These are phyloP conservation scores for Ichneumon xanthorius DNA, from an alignment of 2,888 invertebrate genomes.

Conservation along the genomic window DNA sequence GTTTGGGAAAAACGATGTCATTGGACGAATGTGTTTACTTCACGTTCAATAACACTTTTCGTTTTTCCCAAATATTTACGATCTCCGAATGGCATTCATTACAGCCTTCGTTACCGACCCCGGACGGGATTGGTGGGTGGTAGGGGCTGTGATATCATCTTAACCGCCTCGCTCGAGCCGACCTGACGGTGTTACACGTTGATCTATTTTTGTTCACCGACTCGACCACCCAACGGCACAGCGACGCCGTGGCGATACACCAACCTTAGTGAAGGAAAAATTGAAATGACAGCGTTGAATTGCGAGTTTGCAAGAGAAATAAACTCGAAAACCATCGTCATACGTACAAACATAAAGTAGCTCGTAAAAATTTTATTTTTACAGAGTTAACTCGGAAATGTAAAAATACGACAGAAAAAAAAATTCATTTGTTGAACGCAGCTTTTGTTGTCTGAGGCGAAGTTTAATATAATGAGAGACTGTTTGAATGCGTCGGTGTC, in stretches of 20 bases:
- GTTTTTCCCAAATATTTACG: background rate
- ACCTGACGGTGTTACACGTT: background rate
- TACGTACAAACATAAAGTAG: background rate
- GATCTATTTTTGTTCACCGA: constrained; percentile 19
- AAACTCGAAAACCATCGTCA: background rate
- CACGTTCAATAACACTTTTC: too few relatives aligned
- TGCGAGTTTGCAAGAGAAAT: background rate
- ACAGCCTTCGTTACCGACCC: background rate
- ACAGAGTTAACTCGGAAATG: background rate
- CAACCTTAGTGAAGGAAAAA: background rate
- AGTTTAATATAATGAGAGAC: background rate
- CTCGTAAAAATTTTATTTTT: background rate
- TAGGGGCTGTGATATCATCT: background rate
- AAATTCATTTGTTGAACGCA: background rate
- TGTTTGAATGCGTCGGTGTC: background rate
- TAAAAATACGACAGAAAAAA: background rate
- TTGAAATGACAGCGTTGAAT: background rate
- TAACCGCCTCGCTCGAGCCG: background rate
- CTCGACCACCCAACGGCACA: background rate
- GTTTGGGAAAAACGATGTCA: too few relatives aligned
- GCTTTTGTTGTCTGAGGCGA: background rate
- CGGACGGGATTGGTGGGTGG: background rate
- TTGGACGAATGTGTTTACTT: too few relatives aligned
- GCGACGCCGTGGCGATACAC: background rate
- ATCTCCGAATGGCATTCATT: background rate